These are phyloP conservation scores for Entelurus aequoreus DNA, from an alignment of 2,113 vertebrate species.

Conservation along the genomic window DNA sequence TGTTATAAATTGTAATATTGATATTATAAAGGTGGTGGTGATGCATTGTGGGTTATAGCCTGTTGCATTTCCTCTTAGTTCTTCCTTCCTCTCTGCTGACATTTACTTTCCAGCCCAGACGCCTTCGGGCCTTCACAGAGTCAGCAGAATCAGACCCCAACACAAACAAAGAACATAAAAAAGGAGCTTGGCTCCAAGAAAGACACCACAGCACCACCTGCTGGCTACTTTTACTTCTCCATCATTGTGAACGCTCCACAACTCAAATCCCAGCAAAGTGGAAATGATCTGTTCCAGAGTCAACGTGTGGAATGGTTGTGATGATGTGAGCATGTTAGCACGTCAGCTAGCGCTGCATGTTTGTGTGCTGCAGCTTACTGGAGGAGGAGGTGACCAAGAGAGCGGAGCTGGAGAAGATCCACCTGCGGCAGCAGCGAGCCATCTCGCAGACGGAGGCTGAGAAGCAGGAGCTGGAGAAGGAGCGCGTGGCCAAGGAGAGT, in stretches of 20 bases:
- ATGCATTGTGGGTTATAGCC: too few relatives aligned
- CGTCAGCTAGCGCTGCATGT: too few relatives aligned
- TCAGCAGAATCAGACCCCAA: not conserved
- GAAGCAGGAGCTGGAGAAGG: conserved; percentile 87
- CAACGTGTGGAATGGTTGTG: too few relatives aligned
- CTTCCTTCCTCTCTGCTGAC: conserved; percentile 67
- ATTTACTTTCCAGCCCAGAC: conserved; percentile 27
- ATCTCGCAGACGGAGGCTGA: conserved; percentile 88
- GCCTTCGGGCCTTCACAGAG: not conserved
- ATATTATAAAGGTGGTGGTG: too few relatives aligned
- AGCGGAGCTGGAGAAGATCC: conserved; percentile 85
- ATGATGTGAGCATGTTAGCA: too few relatives aligned
- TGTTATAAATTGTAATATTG: too few relatives aligned
- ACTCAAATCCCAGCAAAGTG: too few relatives aligned
- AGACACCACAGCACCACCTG: not conserved
- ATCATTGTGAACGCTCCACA: too few relatives aligned
- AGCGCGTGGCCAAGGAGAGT: conserved; percentile 79
- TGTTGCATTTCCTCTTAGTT: conserved; percentile 20
- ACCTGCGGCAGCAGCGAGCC: conserved; percentile 84
- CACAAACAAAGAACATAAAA: not conserved
- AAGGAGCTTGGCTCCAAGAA: not conserved
- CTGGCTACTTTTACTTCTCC: too few relatives aligned
- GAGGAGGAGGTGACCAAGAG: conserved; percentile 90
- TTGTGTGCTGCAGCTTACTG: conserved; percentile 73
- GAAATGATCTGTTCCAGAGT: too few relatives aligned